Percentiles rank a stretch among this genome's conserved stretches.
phyloP scores from a whole-genome alignment of 2,797 vertebrate species.

The Notolabrus celidotus region DNA sequence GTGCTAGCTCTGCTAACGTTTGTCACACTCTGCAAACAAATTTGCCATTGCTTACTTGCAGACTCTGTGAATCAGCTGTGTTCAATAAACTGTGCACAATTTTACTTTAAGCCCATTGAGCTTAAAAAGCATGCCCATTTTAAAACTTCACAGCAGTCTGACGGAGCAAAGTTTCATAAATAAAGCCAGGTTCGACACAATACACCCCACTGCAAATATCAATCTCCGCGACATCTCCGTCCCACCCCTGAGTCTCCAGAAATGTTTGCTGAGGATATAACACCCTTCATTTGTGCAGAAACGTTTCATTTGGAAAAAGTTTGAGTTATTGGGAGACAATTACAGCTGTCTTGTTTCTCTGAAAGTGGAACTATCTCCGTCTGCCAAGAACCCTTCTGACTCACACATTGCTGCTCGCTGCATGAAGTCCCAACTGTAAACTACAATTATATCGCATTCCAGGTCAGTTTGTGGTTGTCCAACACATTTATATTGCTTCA shows the following conservation, averaged over 20 bases:
- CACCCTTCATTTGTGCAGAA: constrained; percentile 35
- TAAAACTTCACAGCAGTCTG: too few relatives aligned
- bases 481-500: constrained; percentile 75
- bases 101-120: too few relatives aligned
- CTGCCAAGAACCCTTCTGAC: constrained; percentile 50
- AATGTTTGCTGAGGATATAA: constrained; percentile 25
- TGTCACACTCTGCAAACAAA: too few relatives aligned
- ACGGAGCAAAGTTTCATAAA: too few relatives aligned
- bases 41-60: too few relatives aligned
- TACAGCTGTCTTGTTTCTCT: constrained; percentile 44
- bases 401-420: constrained; percentile 43
- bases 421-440: constrained; percentile 68
- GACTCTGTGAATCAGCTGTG: too few relatives aligned
- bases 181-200: too few relatives aligned
- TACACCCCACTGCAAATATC: not conserved
- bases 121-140: too few relatives aligned
- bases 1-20: too few relatives aligned
- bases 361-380: constrained; percentile 40
- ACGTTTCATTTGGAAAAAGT: constrained; percentile 51
- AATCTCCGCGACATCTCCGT: not conserved
- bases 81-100: too few relatives aligned
- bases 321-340: constrained; percentile 47
- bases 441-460: constrained; percentile 81
- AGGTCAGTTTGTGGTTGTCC: constrained; percentile 81
- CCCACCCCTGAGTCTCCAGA: constrained; percentile 21